Base-by-base conservation (phyloP, 2,888 invertebrate species). In the Prostheceraeus crozeri region DNA sequence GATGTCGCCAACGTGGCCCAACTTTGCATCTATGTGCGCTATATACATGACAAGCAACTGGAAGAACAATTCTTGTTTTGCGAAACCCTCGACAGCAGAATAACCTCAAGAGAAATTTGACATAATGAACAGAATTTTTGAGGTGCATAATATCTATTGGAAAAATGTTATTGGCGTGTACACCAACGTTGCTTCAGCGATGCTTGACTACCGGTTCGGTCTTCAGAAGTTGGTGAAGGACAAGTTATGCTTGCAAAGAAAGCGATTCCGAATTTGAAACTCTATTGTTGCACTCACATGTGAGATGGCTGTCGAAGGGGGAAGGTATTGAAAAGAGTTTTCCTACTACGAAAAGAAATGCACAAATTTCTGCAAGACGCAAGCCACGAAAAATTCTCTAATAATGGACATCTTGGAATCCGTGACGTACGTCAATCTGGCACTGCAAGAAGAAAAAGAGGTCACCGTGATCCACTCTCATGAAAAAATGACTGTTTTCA, bases 401-500 rank as follows among this genome's bases (percentile, higher is more conserved):
- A 40, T n/a, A n/a, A n/a, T 45, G 28, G 16, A 53, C 16, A 53
- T 53, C 8, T 53, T 53, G 27, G 53, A 53, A 53, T 53, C 53
- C 14, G 48, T 53, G 53, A 53, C 16, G 16, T 51, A n/a, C 25
- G 21, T 51, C 28, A 51, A 51, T 51, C 28, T 51, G 28, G 25
- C 23, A 28, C 51, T 21, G 51, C 10, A 51, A 51, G n/a, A n/a
- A n/a, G 51, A n/a, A 53, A 53, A 33, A 53, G 35, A 53, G 27
- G 31, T 33, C 30, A 33, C 53, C 8, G 53, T 53, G 19, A 3
- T 53, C 53, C 33, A 53, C 31, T 53, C 30, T 33, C 53, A 53
- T 28, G 53, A 53, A 53, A 53, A 53, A 8, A 27, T 53, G 53
- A 53, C 53, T n/a, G 53, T 21, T 53, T 53, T 53, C 53, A 53